These are phyloP conservation scores for Henricia sp. DNA, from an alignment of 53 echinoderm and acorn worm genomes.

Conservation along the genomic window DNA sequence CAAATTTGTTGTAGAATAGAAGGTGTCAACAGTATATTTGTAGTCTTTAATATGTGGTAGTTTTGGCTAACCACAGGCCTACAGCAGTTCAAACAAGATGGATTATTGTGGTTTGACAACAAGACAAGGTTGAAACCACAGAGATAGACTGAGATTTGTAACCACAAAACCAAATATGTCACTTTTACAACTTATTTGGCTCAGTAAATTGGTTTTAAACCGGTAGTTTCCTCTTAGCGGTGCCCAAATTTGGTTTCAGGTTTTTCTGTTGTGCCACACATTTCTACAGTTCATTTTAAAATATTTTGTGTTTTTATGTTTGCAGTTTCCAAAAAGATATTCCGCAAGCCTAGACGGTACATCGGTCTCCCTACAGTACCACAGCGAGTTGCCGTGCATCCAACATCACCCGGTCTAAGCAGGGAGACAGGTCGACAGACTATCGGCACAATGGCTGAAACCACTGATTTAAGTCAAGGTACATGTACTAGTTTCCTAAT, in stretches of 20 bases:
- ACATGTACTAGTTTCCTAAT: too few relatives aligned
- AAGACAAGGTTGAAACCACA: neutral
- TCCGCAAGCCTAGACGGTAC: constrained; percentile 89
- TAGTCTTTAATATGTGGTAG: too few relatives aligned
- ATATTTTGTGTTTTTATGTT: constrained; percentile 1
- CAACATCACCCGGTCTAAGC: constrained; percentile 28
- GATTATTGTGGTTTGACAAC: neutral
- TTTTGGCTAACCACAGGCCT: too few relatives aligned
- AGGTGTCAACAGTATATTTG: too few relatives aligned
- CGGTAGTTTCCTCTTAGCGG: too few relatives aligned
- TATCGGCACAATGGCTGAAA: constrained; percentile 3
- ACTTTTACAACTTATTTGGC: too few relatives aligned
- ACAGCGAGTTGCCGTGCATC: constrained; percentile 22
- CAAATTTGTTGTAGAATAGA: too few relatives aligned
- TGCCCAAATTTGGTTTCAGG: neutral
- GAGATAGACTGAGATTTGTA: too few relatives aligned
- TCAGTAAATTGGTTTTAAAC: too few relatives aligned
- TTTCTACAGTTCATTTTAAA: neutral
- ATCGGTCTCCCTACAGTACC: constrained; percentile 63
- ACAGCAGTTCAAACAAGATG: too few relatives aligned
- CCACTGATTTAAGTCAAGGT: constrained; percentile 22
- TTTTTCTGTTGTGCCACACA: neutral
- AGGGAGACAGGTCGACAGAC: neutral
- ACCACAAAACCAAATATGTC: too few relatives aligned
- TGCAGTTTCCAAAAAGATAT: constrained; percentile 89